Percentiles rank a stretch among this genome's conserved stretches.
Evolutionary conservation across 2,797 vertebrate species (phyloP).

Genomic region (Lerista edwardsae): DNA sequence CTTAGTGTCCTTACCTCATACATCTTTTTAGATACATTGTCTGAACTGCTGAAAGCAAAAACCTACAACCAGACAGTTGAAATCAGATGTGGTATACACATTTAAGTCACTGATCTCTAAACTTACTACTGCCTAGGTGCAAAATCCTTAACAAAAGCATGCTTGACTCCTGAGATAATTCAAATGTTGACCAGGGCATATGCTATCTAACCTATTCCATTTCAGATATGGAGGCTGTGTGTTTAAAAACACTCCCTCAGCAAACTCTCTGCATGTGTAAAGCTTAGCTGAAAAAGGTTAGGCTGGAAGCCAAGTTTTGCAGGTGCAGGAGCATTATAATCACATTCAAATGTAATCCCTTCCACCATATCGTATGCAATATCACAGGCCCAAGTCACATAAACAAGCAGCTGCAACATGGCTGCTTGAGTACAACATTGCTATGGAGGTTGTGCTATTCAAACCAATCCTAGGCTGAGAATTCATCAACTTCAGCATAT

Average conservation of each 20-base stretch:
- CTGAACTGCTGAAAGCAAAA: slow-evolving; percentile 56
- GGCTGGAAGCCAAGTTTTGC: neutral
- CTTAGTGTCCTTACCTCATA: slow-evolving; percentile 62
- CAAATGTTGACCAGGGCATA: neutral
- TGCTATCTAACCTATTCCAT: neutral
- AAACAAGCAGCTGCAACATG: neutral
- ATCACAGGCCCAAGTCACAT: neutral
- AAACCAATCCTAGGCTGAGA: neutral
- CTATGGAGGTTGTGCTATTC: no score
- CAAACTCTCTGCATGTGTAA: neutral
- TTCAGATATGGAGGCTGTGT: neutral
- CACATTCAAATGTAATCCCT: neutral
- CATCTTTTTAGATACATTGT: slow-evolving; percentile 56
- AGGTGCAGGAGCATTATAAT: neutral
- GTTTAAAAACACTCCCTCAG: neutral
- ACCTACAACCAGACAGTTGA: slow-evolving; percentile 49
- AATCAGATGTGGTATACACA: slow-evolving; percentile 42
- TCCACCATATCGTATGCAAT: neutral
- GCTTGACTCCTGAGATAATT: neutral
- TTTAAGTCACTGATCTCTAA: slow-evolving; percentile 32
- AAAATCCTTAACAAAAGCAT: neutral
- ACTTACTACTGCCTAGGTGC: neutral
- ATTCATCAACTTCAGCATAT: neutral
- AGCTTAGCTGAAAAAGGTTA: neutral
- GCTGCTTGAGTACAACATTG: neutral